Base-by-base conservation (phyloP, 1,140 invertebrate genomes). In the Pseudomyrmex gracilis region DNA sequence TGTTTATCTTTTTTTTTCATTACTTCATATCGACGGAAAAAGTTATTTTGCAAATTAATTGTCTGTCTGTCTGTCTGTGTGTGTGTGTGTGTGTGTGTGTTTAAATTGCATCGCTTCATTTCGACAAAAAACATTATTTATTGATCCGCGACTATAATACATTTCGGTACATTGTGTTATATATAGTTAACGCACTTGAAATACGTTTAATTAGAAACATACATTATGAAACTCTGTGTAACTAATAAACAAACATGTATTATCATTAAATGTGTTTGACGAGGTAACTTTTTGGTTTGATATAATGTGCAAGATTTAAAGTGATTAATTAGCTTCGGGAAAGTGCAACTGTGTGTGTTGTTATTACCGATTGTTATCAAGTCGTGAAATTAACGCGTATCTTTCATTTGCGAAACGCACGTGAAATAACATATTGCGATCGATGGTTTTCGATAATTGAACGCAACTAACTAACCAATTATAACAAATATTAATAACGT, bases 381-480 rank as follows among this genome's bases (percentile, higher is more conserved):
- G 34, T 77, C 51, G 13, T 47, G 12, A 61, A 73, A 73, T 82
- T 82, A 71, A 82, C 60, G 7, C 55, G 5, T 43, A 71, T n/a
- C 77, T 73, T 82, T 82, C 53, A 82, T 82, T 82, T 55, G 10
- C 24, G 58, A 55, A 47, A 47, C 63, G 17, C 51, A 7, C 20
- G 24, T 34, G 17, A 67, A 80, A 70, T 47, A 4, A 10, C 49
- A 20, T 43, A 24, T 13, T 55, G 20, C 15, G 13, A 77, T 77
- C 47, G 17, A 80, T 71, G 60, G 49, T 20, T 45, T 7, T 57
- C 43, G n/a, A 71, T 80, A 80, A 77, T 77, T 77, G 45, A 17
- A 45, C n/a, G 17, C 20, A 45, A 45, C 51, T 73, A 61, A 73
- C 24, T 15, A 47, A 2, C 15, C 8, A 24, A 12, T 57, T 47